Evolutionary conservation across 2,888 invertebrate species (phyloP).

Genomic region (Dryadula phaetusa): DNA sequence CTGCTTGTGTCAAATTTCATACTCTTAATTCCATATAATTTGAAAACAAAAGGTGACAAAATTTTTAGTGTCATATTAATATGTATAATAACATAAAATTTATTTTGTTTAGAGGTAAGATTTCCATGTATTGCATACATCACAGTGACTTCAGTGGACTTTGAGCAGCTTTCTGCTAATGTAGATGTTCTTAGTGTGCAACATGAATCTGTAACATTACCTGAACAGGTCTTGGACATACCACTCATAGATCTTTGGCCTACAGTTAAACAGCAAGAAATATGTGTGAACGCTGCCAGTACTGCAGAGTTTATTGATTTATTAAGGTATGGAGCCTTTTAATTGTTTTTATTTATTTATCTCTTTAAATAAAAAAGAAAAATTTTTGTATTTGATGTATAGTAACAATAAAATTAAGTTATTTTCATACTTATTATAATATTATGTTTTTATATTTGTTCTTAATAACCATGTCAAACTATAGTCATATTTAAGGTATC

Average conservation of each 20-base stretch:
- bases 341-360: constrained; percentile 9
- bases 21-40: too few species aligned
- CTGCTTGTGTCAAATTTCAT: too few species aligned
- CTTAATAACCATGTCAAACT: too few species aligned
- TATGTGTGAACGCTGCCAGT: constrained; percentile 82
- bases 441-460: too few species aligned
- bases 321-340: constrained; percentile 63
- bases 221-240: constrained; percentile 84
- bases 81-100: background rate
- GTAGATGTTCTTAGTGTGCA: constrained; percentile 86
- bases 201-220: constrained; percentile 85
- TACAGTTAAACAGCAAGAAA: constrained; percentile 84
- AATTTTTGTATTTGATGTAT: too few species aligned
- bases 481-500: too few species aligned
- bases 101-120: constrained; percentile 76
- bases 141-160: constrained; percentile 83
- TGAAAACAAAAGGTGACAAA: too few species aligned
- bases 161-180: constrained; percentile 79
- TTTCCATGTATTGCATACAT: constrained; percentile 87
- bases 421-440: too few species aligned
- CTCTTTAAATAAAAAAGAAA: too few species aligned
- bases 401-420: too few species aligned
- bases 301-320: constrained; percentile 87
- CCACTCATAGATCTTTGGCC: constrained; percentile 87
- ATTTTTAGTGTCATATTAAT: too few species aligned